A percentile compares a stretch with the other conserved stretches of the same genome.
These are phyloP conservation scores for Telenomus remus DNA, from an alignment of 1,140 invertebrate species.

Conservation along the genomic window DNA sequence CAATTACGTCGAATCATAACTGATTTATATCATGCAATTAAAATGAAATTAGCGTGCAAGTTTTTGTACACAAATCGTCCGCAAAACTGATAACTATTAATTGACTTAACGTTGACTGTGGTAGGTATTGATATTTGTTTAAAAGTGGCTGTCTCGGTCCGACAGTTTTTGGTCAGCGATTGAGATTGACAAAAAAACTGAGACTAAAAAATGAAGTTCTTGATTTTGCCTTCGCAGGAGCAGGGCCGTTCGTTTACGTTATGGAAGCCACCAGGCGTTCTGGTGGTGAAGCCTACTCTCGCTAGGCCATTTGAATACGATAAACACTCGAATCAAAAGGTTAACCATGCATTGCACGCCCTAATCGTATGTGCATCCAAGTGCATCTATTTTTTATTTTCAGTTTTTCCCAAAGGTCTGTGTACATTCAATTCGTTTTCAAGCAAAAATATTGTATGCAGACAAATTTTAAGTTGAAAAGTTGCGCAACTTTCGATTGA, in stretches of 20 bases:
- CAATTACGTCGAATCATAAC: too few species aligned
- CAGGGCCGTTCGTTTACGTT: slow-evolving; percentile 56
- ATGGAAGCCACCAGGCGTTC: slow-evolving; percentile 59
- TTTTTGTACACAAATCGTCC: too few species aligned
- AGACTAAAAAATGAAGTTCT: slow-evolving; percentile 27
- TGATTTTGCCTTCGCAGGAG: slow-evolving; percentile 54
- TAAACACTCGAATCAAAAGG: slow-evolving; percentile 56
- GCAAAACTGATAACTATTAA: too few species aligned
- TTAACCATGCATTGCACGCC: slow-evolving; percentile 51
- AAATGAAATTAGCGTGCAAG: too few species aligned
- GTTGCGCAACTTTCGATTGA: too few species aligned
- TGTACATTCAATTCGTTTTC: not conserved
- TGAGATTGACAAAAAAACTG: not conserved
- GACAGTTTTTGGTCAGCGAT: too few species aligned
- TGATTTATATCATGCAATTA: too few species aligned
- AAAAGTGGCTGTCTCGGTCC: too few species aligned
- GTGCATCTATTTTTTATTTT: slow-evolving; percentile 32
- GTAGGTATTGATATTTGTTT: too few species aligned
- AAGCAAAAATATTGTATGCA: not conserved
- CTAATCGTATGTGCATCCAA: slow-evolving; percentile 38
- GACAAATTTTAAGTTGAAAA: too few species aligned
- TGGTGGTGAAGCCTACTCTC: slow-evolving; percentile 55
- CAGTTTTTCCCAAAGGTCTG: not conserved
- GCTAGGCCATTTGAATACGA: slow-evolving; percentile 53
- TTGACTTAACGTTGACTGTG: too few species aligned